Base-by-base conservation (phyloP, 2,113 vertebrate genomes). In the Rhinogobius similis region DNA sequence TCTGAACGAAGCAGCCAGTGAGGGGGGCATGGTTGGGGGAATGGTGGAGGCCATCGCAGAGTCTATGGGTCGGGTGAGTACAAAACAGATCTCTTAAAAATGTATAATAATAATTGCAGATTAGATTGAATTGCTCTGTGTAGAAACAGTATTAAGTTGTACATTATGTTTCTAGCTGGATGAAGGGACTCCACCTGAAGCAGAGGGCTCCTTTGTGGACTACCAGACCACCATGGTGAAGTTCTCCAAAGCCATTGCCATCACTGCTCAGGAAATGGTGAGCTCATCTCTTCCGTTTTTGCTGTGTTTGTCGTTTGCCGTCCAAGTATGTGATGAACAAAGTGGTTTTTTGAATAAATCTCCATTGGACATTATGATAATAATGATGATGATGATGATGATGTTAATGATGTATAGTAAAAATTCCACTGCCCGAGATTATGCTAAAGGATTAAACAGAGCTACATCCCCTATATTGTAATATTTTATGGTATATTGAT, bases 201-300 rank as follows among this genome's bases (percentile, higher is more conserved):
- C 96, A 0, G 95, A 96, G 65, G 97, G 97, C 64, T 96, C 94
- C 0, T 99, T 98, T 82, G 98, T 99, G 41, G 98, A 99, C 87
- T 99, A 97, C 88, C 98, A 99, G 92, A 99, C 98, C 14, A 98
- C 97, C 0, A 98, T 97, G 91, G 98, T 99, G 74, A 99, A 98
- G 88, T 98, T 95, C 62, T 98, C 96, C 76, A 99, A 98, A 91
- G 96, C 96, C 56, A 96, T 99, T 46, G 96, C 97, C 0, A 96
- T 99, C 70, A 98, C 96, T 4, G 95, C 98, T 38, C 98, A 99
- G 84, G 98, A 99, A 91, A 99, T 99, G 98, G 98, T 99, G 91
- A 95, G 94, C 55, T 62, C 32, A 36, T 7, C 26, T 27, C 24
- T 14, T 58, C 62, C 70, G 72, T 29, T 27, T 63, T 73, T 63